Conservation (phyloP, 2,113 vertebrate species). For the Tachycineta bicolor region DNA sequence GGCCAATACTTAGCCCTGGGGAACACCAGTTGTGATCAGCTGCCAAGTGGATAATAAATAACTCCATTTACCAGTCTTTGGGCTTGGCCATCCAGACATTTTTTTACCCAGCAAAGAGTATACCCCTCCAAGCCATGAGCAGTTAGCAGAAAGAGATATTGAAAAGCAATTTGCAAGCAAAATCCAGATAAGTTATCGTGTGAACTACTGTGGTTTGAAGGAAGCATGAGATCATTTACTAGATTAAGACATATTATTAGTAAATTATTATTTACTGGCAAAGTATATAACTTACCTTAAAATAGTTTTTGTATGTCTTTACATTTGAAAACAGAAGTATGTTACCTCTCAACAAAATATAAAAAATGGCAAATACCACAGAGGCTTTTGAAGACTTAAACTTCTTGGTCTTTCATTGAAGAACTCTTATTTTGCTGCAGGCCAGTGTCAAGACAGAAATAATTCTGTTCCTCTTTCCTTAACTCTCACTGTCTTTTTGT, state of each 20-base stretch:
- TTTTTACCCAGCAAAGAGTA: background rate
- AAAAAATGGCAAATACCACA: background rate
- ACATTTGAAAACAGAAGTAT: background rate
- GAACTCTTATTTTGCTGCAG: background rate
- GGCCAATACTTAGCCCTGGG: background rate
- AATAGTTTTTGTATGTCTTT: background rate
- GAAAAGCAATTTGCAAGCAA: background rate
- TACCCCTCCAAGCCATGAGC: background rate
- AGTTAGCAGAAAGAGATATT: background rate
- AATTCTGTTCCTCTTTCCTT: background rate
- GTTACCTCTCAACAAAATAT: background rate
- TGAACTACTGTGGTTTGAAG: background rate
- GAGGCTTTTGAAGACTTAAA: background rate
- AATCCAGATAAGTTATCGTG: background rate
- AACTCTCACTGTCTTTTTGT: background rate
- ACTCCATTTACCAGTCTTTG: background rate
- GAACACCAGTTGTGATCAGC: background rate
- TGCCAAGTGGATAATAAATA: background rate
- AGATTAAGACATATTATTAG: background rate
- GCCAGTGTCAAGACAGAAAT: background rate
- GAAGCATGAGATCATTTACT: background rate
- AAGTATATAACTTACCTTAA: background rate
- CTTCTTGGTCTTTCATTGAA: background rate
- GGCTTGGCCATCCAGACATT: rapidly evolving
- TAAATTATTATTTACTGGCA: background rate